These are phyloP conservation scores for Dasypolia templi DNA, from an alignment of 2,888 invertebrate genomes.

Conservation along the genomic window DNA sequence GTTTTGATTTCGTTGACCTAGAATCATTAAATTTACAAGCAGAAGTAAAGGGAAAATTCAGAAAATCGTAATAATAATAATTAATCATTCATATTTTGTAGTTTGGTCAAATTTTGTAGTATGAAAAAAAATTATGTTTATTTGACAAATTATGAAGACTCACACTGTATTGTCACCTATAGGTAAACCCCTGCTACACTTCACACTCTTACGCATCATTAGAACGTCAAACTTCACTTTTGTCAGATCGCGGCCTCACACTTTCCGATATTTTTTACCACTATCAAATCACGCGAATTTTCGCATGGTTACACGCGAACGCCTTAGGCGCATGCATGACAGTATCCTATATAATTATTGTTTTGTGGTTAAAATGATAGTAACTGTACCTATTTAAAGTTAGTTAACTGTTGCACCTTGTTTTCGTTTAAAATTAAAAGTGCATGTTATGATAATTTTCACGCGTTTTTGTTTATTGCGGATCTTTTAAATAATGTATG, in stretches of 20 bases:
- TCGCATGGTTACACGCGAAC: constrained; percentile 58
- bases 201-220: constrained; percentile 32
- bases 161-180: too few relatives aligned
- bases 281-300: constrained; percentile 65
- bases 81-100: too few relatives aligned
- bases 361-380: constrained; percentile 52
- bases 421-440: constrained; percentile 30
- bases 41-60: too few relatives aligned
- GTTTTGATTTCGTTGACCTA: too few relatives aligned
- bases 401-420: constrained; percentile 41
- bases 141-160: too few relatives aligned
- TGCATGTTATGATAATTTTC: constrained; percentile 30
- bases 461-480: constrained; percentile 14
- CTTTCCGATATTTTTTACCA: constrained; percentile 56
- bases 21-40: too few relatives aligned
- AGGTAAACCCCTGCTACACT: constrained; percentile 9
- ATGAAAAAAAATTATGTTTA: too few relatives aligned
- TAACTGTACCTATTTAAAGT: constrained; percentile 38
- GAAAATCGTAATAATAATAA: too few relatives aligned
- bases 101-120: too few relatives aligned
- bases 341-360: constrained; percentile 51
- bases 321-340: constrained; percentile 50
- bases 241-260: constrained; percentile 55
- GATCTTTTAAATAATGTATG: constrained; percentile 30
- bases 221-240: constrained; percentile 37